Base-by-base conservation (phyloP, 64 coral and sea anemone species). In the Actinia tenebrosa region DNA sequence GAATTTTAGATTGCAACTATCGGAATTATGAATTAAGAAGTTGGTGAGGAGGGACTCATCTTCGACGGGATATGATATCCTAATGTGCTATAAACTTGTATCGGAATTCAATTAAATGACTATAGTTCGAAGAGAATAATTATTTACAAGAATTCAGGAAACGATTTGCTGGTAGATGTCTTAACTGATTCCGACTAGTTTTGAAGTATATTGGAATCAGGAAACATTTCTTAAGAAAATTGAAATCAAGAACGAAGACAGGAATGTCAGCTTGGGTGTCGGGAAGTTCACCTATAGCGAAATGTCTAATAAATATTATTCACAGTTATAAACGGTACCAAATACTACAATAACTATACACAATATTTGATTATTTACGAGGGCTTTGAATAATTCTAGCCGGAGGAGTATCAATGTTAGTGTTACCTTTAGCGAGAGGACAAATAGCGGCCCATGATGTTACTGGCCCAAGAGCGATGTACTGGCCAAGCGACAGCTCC, bases 401-500 rank as follows among this genome's bases (percentile, higher is more conserved):
- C 68, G n/a, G 78, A 86, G 55, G 26, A 71, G 58, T 16, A 50
- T 8, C 7, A 26, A 50, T 50, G 50, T 60, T 58, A 16, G 7
- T 58, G 84, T 71, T 95, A 99, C 97, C 97, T 99, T 99, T 99
- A 15, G 82, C 88, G 5, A 99, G 78, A 2, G 97, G 97, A 42
- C 93, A 99, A 78, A 99, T 99, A 5, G 97, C 97, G 8, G 97
- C 97, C 97, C 97, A 99, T 11, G 97, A 99, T 14, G 90, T 99
- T 7, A 99, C 97, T 3, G 97, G 97, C 15, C 97, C 97, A 15
- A 99, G 89, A 20, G 93, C 92, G 7, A 99, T 79, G 50, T 86
- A 94, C 56, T 99, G 97, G 0, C 97, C 97, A 0, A 99, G 86
- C 1, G 97, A 93, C 23, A 99, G 84, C 89, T 99, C 97, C 97